Evolutionary conservation across 37 sponge, comb jelly and placozoan species (phyloP).

Genomic region (Spongia lamella): DNA sequence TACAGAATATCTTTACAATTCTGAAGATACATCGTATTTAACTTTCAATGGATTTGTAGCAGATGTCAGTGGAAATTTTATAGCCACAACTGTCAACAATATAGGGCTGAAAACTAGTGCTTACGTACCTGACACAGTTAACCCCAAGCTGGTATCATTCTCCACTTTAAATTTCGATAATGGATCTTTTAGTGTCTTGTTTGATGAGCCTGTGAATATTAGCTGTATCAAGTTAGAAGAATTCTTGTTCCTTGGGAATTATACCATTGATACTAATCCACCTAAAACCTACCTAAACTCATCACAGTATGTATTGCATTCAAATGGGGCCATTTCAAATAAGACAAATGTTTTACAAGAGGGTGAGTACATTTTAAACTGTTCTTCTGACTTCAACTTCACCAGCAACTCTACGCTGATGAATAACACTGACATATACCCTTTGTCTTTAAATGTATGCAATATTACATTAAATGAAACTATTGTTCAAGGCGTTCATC

Average conservation of each 20-base stretch:
- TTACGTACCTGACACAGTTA: slow-evolving; percentile 57
- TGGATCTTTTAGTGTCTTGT: slow-evolving; percentile 62
- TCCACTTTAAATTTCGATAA: slow-evolving; percentile 67
- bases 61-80: slow-evolving; percentile 56
- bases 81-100: slow-evolving; percentile 24
- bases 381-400: slow-evolving; percentile 21
- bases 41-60: slow-evolving; percentile 45
- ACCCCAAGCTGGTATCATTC: slow-evolving; percentile 62
- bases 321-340: slow-evolving; percentile 63
- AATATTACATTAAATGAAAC: slow-evolving; percentile 30
- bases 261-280: slow-evolving; percentile 53
- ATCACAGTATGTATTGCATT: slow-evolving; percentile 30
- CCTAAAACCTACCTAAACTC: slow-evolving; percentile 33
- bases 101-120: slow-evolving; percentile 35
- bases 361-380: slow-evolving; percentile 51
- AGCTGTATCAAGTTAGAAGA: slow-evolving; percentile 49
- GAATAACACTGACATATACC: slow-evolving; percentile 31
- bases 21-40: slow-evolving; percentile 38
- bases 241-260: slow-evolving; percentile 51
- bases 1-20: slow-evolving; percentile 41
- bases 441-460: slow-evolving; percentile 56
- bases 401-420: not conserved
- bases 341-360: slow-evolving; percentile 30
- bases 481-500: slow-evolving; percentile 44
- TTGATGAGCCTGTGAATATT: slow-evolving; percentile 80